phyloP scores from a whole-genome alignment of 30 jellyfish, hydroid and myxozoan genomes.

The Cassiopea xamachana region DNA sequence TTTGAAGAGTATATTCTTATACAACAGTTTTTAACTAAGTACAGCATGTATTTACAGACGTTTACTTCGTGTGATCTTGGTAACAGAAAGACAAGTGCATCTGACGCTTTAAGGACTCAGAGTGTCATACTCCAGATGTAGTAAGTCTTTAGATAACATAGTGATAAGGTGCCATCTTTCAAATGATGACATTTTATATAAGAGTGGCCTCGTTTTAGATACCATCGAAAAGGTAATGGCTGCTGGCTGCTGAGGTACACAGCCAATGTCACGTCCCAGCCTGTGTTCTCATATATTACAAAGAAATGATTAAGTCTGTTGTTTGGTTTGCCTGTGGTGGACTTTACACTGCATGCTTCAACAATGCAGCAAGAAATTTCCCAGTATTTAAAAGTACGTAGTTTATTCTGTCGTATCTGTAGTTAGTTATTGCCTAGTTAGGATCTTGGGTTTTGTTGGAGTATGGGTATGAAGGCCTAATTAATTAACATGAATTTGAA shows the following conservation, averaged over 20 bases:
- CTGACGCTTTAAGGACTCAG: not conserved
- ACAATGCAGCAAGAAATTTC: constrained; percentile 40
- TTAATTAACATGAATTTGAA: no score
- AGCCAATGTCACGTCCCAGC: not conserved
- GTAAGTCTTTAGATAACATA: not conserved
- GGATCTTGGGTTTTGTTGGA: no score
- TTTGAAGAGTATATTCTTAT: not conserved
- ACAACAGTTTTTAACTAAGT: not conserved
- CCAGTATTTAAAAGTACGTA: constrained; percentile 57
- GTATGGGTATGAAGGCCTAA: no score
- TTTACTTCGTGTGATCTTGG: not conserved
- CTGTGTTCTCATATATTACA: not conserved
- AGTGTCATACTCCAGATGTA: not conserved
- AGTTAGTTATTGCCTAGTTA: no score
- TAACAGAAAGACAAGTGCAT: not conserved
- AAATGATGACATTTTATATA: not conserved
- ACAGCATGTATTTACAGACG: not conserved
- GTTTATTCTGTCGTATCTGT: no score
- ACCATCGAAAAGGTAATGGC: not conserved
- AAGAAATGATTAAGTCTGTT: constrained; percentile 37
- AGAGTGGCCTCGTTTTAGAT: not conserved
- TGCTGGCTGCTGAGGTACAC: not conserved
- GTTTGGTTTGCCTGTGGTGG: constrained; percentile 74
- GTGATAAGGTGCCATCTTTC: not conserved
- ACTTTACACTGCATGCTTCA: constrained; percentile 61